phyloP scores from a whole-genome alignment of 2,113 vertebrate species.

The Siniperca knerii region DNA sequence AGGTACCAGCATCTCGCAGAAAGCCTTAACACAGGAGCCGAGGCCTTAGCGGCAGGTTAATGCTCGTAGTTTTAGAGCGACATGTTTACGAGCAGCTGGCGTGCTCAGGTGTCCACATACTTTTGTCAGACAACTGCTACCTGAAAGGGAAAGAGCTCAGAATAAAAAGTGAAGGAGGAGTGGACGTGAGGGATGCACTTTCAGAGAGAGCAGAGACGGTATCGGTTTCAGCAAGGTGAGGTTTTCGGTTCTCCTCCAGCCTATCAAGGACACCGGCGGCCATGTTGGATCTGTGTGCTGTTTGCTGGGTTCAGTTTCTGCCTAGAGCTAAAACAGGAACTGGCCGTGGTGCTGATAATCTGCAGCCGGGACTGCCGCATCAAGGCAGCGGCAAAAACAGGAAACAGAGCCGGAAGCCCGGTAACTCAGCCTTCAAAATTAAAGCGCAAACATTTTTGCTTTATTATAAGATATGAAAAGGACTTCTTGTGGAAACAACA shows the following conservation, averaged over 20 bases:
- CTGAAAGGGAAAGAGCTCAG: background rate
- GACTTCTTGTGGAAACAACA: background rate
- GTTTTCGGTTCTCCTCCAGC: slow-evolving; percentile 1
- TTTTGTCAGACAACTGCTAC: background rate
- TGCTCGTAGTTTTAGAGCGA: too few species aligned
- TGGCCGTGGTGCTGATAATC: slow-evolving; percentile 76
- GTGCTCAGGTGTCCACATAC: background rate
- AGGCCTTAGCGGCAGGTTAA: background rate
- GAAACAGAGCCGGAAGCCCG: fast-evolving
- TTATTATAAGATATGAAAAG: too few species aligned
- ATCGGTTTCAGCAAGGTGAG: background rate
- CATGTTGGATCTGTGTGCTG: slow-evolving; percentile 47
- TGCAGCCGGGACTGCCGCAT: slow-evolving; percentile 8
- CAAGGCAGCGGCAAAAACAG: background rate
- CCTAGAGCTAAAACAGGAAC: slow-evolving; percentile 42
- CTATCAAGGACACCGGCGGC: slow-evolving; percentile 38
- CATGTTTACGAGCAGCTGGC: background rate
- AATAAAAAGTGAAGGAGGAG: background rate
- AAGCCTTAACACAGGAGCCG: background rate
- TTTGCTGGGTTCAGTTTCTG: slow-evolving; percentile 3
- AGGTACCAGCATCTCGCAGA: background rate
- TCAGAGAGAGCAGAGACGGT: background rate
- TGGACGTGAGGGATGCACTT: background rate
- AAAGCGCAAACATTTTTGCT: background rate
- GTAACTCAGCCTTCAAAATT: slow-evolving; percentile 40